Conservation (phyloP, 2,113 vertebrate species). For the Dasyurus viverrinus region DNA sequence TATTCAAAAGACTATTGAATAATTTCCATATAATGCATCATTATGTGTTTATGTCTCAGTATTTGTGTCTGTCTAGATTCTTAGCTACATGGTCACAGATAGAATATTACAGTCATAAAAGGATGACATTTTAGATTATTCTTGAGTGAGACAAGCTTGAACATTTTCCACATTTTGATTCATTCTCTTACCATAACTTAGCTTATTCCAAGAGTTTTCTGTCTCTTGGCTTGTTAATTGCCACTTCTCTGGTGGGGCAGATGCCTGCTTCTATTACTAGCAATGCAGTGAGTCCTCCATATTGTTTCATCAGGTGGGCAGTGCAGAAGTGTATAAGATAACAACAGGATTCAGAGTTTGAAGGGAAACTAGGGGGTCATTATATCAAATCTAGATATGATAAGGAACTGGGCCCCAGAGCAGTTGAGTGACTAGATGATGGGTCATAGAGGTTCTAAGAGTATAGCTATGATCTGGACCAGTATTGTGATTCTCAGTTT, state of each 20-base stretch:
- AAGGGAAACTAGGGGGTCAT: not conserved
- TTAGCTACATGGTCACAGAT: not conserved
- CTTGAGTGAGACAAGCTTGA: not conserved
- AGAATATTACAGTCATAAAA: not conserved
- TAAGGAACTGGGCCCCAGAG: not conserved
- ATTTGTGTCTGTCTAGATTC: not conserved
- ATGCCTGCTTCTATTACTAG: not conserved
- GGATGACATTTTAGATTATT: not conserved
- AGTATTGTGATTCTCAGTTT: not conserved
- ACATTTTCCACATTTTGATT: not conserved
- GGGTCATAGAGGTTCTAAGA: not conserved
- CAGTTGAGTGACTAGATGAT: not conserved
- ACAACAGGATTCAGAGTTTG: not conserved
- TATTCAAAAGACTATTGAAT: not conserved
- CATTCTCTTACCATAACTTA: not conserved
- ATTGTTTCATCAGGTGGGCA: not conserved
- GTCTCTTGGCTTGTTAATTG: not conserved
- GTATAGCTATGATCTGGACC: not conserved
- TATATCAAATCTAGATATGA: not conserved
- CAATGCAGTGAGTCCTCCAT: not conserved
- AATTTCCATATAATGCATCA: not conserved
- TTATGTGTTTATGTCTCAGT: not conserved
- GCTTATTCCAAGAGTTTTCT: not conserved
- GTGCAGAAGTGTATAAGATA: not conserved
- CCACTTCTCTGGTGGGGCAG: not conserved